Evolutionary conservation across 2,888 invertebrate species (phyloP).

Genomic region (Nycteola revayana): DNA sequence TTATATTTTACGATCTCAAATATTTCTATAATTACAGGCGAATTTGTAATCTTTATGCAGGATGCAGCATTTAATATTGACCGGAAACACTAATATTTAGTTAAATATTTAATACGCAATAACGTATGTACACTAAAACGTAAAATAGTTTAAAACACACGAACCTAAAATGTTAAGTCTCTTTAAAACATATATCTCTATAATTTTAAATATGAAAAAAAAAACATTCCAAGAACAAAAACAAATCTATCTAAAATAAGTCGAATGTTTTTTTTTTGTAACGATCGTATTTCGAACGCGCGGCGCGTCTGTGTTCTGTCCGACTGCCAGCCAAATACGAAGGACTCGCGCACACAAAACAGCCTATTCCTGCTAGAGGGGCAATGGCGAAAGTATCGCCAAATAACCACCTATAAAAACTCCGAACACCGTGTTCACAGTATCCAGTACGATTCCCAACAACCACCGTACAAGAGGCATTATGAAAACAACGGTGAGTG

Average conservation of each 20-base stretch:
- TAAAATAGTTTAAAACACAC: no score
- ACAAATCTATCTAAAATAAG: conserved; percentile 5
- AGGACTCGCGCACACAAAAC: conserved; percentile 55
- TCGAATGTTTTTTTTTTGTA: conserved; percentile 11
- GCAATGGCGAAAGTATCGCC: conserved; percentile 77
- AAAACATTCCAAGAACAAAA: background rate
- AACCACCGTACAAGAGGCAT: conserved; percentile 75
- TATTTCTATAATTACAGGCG: conserved; percentile 17
- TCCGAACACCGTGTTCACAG: conserved; percentile 56
- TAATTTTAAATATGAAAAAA: background rate
- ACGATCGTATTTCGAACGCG: conserved; percentile 37
- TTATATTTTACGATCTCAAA: conserved; percentile 17
- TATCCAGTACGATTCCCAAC: conserved; percentile 79
- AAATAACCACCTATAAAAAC: conserved; percentile 80
- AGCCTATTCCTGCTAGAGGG: conserved; percentile 64
- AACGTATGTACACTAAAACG: no score
- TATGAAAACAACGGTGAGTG: conserved; percentile 78
- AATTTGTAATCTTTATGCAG: conserved; percentile 23
- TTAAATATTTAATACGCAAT: no score
- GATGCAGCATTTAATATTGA: conserved; percentile 29
- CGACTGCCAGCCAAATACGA: conserved; percentile 60
- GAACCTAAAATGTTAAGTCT: no score
- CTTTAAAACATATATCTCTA: background rate
- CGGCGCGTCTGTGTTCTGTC: conserved; percentile 61
- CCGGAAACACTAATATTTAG: conserved; percentile 31